phyloP scores from a whole-genome alignment of 1,140 invertebrate genomes.

The Rhysida immarginata region DNA sequence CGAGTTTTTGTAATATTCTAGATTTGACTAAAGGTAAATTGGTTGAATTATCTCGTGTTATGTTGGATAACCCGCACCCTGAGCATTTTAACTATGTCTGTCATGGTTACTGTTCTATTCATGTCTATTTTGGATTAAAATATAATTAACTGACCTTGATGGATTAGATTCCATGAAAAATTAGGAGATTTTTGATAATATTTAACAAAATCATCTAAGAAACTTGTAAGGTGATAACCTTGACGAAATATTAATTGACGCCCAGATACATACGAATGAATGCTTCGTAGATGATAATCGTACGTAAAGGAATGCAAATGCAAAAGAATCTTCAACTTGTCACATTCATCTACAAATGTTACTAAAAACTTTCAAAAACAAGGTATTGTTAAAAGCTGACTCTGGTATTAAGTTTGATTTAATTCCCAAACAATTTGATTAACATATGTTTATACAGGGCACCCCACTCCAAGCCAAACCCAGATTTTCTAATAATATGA shows the following conservation, averaged over 20 bases:
- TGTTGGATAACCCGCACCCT: too few species aligned
- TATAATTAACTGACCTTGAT: constrained; percentile 38
- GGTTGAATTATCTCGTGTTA: too few species aligned
- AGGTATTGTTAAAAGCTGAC: constrained; percentile 11
- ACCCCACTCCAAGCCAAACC: too few species aligned
- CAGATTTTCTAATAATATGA: too few species aligned
- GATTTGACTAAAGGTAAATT: too few species aligned
- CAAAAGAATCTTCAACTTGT: constrained; percentile 50
- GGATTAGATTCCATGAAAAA: constrained; percentile 60
- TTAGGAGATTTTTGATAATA: constrained; percentile 71
- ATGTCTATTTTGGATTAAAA: constrained; percentile 6
- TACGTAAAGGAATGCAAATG: constrained; percentile 79
- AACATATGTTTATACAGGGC: too few species aligned
- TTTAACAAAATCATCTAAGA: constrained; percentile 65
- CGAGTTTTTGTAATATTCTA: too few species aligned
- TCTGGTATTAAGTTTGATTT: too few species aligned
- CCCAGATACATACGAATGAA: constrained; percentile 52
- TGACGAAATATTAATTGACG: constrained; percentile 43
- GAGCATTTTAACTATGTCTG: neutral
- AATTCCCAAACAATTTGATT: too few species aligned
- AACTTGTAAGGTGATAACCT: constrained; percentile 57
- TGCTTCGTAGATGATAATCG: constrained; percentile 63
- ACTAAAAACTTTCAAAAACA: constrained; percentile 41
- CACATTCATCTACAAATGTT: constrained; percentile 59
- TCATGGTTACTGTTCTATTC: too few species aligned